Conservation (phyloP, 1,140 invertebrate species). For the Sitophilus oryzae region DNA sequence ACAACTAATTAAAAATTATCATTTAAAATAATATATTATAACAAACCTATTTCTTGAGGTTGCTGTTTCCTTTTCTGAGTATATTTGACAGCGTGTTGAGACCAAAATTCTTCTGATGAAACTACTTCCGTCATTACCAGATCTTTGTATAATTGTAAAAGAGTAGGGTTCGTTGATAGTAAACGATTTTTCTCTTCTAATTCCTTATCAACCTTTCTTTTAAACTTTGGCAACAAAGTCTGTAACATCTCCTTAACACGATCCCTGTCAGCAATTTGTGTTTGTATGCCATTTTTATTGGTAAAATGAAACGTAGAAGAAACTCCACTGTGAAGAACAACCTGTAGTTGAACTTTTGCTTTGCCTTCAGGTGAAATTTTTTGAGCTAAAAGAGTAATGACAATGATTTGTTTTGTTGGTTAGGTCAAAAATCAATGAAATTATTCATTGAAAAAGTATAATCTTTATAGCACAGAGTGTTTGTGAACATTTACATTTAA, state of each 20-base stretch:
- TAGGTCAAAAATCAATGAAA: too few species aligned
- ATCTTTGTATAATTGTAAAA: constrained; percentile 84
- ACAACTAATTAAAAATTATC: constrained; percentile 20
- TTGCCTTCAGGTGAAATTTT: constrained; percentile 98
- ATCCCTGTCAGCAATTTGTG: constrained; percentile 86
- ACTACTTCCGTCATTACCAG: constrained; percentile 91
- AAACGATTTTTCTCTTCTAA: constrained; percentile 82
- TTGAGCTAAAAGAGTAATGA: constrained; percentile 67
- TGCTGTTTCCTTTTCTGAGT: constrained; percentile 63
- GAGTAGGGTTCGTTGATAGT: constrained; percentile 73
- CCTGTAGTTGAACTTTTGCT: constrained; percentile 97
- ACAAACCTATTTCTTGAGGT: constrained; percentile 74
- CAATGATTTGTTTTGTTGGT: too few species aligned
- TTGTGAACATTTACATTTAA: constrained; percentile 72
- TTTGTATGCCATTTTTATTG: constrained; percentile 73
- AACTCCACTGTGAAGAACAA: constrained; percentile 88
- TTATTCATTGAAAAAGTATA: too few species aligned
- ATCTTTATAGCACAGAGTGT: too few species aligned
- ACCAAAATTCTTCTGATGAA: constrained; percentile 95
- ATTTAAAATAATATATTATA: constrained; percentile 32
- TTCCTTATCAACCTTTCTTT: constrained; percentile 89
- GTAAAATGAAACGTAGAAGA: constrained; percentile 98
- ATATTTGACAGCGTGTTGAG: constrained; percentile 74
- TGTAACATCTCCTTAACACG: constrained; percentile 89
- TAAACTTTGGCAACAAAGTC: constrained; percentile 90